Base-by-base conservation (phyloP, 2,888 invertebrate species). In the Lasioglossum figueresi region DNA sequence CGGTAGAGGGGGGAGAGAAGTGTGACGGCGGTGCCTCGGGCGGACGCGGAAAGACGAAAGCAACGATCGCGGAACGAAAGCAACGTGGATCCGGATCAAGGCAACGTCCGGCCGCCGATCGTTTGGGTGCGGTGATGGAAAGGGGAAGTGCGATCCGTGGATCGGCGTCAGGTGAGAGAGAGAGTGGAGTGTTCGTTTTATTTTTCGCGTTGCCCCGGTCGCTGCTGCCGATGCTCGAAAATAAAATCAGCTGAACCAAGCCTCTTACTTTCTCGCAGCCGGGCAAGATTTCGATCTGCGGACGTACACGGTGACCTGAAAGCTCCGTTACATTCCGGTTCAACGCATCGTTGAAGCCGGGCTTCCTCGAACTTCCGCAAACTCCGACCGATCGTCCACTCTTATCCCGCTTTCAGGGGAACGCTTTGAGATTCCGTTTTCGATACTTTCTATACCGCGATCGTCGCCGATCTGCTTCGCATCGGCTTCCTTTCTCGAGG, bases 221-320 rank as follows among this genome's bases (percentile, higher is more conserved):
- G n/a, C 23, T 56, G n/a, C 12, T 74, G 84, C 71, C 73, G 84
- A 79, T 75, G 84, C 76, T 88, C 80, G 85, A 84, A 91, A 92
- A 92, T 89, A 91, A 91, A 92, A 88, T 89, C 78, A 79, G 88
- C 90, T 89, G 88, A 84, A 80, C 85, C 89, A 71, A 87, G 87
- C 88, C 91, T 90, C 85, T 92, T 88, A 92, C 92, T 92, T 92
- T 92, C 92, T 89, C 91, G 88, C 76, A n/a, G n/a, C 70, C 73
- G 74, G 82, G 76, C 81, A 76, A 66, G 84, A 85, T 88, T 82
- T 83, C 84, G 85, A 83, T 86, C 82, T 76, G 72, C 45, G 52
- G 59, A 34, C 34, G 68, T 82, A 85, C 72, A 81, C 72, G 72
- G 71, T 84, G 82, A 80, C 82, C 80, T 72, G 90, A 83, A 87